Conservation (phyloP, 2,113 vertebrate genomes). For the Eubucco bourcierii region DNA sequence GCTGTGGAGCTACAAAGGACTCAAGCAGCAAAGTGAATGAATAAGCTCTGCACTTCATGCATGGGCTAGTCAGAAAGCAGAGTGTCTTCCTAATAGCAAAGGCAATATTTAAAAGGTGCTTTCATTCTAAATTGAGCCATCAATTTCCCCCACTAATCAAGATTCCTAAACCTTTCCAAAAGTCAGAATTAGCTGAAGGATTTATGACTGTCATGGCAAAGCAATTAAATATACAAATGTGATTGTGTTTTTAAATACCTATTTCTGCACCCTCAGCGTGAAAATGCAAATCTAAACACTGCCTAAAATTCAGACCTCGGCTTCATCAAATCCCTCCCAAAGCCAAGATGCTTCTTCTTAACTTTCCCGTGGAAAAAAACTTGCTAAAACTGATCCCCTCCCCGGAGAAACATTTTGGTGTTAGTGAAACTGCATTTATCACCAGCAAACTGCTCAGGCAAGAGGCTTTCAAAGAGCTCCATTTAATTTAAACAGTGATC, state of each 20-base stretch:
- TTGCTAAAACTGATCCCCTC: not conserved
- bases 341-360: not conserved
- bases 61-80: not conserved
- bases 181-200: not conserved
- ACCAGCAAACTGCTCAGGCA: not conserved
- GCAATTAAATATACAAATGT: not conserved
- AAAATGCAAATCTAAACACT: not conserved
- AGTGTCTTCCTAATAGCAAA: not conserved
- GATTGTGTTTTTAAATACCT: not conserved
- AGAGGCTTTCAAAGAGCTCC: not conserved
- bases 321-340: not conserved
- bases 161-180: not conserved
- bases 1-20: not conserved
- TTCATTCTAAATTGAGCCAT: not conserved
- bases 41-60: not conserved
- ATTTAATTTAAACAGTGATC: not conserved
- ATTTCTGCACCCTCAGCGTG: not conserved
- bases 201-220: not conserved
- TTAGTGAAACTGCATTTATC: constrained; percentile 4
- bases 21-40: not conserved
- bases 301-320: not conserved
- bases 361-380: not conserved
- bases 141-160: not conserved
- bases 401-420: not conserved
- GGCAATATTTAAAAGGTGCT: not conserved